Evolutionary conservation across 2,888 invertebrate species (phyloP), one percentile per base, ranked within the genome.

Genomic region (Anagyrus pseudococci): DNA sequence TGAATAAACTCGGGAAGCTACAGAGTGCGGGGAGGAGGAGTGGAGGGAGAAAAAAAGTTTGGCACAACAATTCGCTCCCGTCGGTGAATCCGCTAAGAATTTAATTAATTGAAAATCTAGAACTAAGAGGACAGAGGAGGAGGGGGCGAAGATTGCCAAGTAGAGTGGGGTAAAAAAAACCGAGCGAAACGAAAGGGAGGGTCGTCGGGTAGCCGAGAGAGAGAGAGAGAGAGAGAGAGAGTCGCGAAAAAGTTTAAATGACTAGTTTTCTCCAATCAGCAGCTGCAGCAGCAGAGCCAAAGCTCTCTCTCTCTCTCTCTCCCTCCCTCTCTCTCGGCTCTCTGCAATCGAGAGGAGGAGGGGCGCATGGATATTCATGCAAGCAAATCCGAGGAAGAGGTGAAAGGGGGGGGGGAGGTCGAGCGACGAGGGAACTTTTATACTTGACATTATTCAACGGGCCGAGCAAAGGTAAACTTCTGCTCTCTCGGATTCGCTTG

Each of bases 391-490:
- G 44, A 26, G 23, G 44, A 41, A 47, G 46, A 50, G n/a, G n/a
- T n/a, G n/a, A n/a, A n/a, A n/a, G n/a, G n/a, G n/a, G n/a, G n/a
- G n/a, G n/a, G n/a, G n/a, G n/a, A n/a, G n/a, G n/a, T n/a, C 40
- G 57, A 26, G 33, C 33, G 7, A 8, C n/a, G 41, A 17, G 17
- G 57, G 26, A 58, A 63, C 63, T 63, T 63, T 63, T 63, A 54
- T 58, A 48, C 58, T 54, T 50, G 52, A 47, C 64, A 56, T 59
- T 59, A 64, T 59, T 64, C 59, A 59, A 64, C 59, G 59, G 50
- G 52, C 33, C 47, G 10, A 22, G 40, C 29, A 52, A 59, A 50
- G 52, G 64, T 52, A 59, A 64, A 64, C 56, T 64, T 56, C 20
- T 29, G 13, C 23, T 29, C 22, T 20, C 47, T 10, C 20, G 37